Evolutionary conservation across 2,888 invertebrate species (phyloP).

Genomic region (Tachina fera): DNA sequence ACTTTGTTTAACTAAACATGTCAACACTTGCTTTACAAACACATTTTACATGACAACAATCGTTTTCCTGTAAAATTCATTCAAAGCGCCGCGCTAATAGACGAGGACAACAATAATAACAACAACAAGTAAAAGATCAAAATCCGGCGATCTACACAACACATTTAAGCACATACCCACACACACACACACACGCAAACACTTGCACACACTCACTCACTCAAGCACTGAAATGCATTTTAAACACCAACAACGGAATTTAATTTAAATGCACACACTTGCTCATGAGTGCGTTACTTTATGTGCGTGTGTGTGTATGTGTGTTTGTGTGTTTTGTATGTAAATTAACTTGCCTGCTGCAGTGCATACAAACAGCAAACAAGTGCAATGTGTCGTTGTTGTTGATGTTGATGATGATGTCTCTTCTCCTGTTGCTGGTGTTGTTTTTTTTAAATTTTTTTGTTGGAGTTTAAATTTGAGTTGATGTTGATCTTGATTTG

Average conservation of each 20-base stretch:
- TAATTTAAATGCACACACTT: constrained; percentile 56
- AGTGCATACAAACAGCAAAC: constrained; percentile 60
- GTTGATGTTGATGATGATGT: constrained; percentile 50
- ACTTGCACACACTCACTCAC: background rate
- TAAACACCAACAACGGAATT: constrained; percentile 42
- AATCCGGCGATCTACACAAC: constrained; percentile 60
- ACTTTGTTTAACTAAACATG: constrained; percentile 71
- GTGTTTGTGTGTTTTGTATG: constrained; percentile 20
- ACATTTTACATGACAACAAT: constrained; percentile 70
- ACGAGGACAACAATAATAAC: constrained; percentile 62
- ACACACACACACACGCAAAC: background rate
- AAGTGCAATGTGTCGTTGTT: constrained; percentile 69
- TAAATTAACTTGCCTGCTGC: constrained; percentile 58
- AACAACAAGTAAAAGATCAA: constrained; percentile 55
- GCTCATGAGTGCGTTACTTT: background rate
- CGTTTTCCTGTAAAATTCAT: constrained; percentile 68
- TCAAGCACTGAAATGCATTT: constrained; percentile 2
- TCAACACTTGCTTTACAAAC: constrained; percentile 72
- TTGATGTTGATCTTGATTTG: constrained; percentile 69
- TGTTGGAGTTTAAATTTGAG: constrained; percentile 48
- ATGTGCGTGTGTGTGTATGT: background rate
- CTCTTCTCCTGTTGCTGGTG: constrained; percentile 54
- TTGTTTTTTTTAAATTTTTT: constrained; percentile 39
- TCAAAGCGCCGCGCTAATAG: constrained; percentile 72
- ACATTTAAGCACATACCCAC: constrained; percentile 27